Conservation (phyloP, 2,888 invertebrate genomes). For the Ichneumon xanthorius region DNA sequence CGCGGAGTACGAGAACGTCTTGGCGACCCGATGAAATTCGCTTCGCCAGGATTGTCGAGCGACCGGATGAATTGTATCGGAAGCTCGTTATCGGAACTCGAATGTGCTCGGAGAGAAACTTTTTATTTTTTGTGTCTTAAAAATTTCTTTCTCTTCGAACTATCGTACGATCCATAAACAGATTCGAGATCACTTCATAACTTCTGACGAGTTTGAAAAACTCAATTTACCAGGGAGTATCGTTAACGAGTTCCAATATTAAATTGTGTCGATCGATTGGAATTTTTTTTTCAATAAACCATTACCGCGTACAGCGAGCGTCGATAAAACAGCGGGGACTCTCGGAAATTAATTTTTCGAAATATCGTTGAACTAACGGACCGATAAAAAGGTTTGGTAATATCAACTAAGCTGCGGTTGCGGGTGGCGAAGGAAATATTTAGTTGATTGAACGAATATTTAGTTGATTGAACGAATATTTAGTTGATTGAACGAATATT, state of each 20-base stretch:
- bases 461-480: too few relatives aligned
- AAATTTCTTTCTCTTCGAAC: slow-evolving; percentile 1
- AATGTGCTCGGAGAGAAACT: not conserved
- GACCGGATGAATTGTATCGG: slow-evolving; percentile 28
- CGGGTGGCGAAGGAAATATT: too few relatives aligned
- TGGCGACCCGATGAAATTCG: slow-evolving; percentile 27
- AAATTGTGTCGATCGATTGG: slow-evolving; percentile 5
- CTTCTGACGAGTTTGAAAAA: slow-evolving; percentile 17
- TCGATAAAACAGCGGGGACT: not conserved
- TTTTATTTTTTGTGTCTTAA: not conserved
- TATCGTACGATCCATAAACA: slow-evolving; percentile 1
- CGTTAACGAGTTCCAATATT: slow-evolving; percentile 1
- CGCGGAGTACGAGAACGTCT: slow-evolving; percentile 21
- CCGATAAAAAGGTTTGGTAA: too few relatives aligned
- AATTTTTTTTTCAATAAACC: not conserved
- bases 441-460: too few relatives aligned
- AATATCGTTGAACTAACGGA: not conserved
- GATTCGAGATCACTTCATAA: not conserved
- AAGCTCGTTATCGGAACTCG: slow-evolving; percentile 33
- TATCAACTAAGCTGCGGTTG: too few relatives aligned
- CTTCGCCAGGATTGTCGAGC: slow-evolving; percentile 9
- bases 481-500: too few relatives aligned
- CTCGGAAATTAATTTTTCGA: not conserved
- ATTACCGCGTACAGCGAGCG: not conserved
- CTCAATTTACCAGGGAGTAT: slow-evolving; percentile 2